These are phyloP conservation scores for Rattus rattus DNA, from an alignment of 2,113 vertebrate genomes.

Conservation along the genomic window DNA sequence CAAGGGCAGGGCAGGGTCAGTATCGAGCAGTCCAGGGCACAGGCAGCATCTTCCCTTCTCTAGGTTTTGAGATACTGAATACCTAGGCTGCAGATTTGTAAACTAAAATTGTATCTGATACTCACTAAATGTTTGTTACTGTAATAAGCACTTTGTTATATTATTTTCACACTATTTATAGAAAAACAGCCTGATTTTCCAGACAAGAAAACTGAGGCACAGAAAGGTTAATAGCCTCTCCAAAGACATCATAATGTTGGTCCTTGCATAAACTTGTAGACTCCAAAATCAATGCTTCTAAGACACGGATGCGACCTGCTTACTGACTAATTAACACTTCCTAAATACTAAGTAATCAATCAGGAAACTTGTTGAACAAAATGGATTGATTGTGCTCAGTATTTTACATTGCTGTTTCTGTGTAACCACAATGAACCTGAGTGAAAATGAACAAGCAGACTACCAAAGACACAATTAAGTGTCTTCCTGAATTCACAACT, in stretches of 20 bases:
- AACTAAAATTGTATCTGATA: background rate
- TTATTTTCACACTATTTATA: background rate
- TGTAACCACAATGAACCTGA: background rate
- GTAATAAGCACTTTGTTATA: background rate
- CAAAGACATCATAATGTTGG: background rate
- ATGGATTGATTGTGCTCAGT: background rate
- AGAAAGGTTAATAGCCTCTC: slow-evolving; percentile 15
- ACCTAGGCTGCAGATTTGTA: background rate
- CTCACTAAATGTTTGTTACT: background rate
- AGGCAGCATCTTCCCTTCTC: background rate
- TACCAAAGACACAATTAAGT: background rate
- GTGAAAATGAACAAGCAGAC: background rate
- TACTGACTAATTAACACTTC: background rate
- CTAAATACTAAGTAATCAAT: background rate
- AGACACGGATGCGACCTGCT: background rate
- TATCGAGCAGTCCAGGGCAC: too few relatives aligned
- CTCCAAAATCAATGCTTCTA: background rate
- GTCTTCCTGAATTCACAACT: background rate
- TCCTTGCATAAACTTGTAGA: background rate
- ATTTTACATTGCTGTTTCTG: background rate
- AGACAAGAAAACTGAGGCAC: background rate
- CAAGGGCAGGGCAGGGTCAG: too few relatives aligned
- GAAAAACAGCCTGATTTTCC: background rate
- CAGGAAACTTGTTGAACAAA: background rate
- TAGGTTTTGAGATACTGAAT: background rate